Evolutionary conservation across 2,797 vertebrate species (phyloP), one percentile per base, ranked within the genome.

Genomic region (Rhinoraja longicauda): DNA sequence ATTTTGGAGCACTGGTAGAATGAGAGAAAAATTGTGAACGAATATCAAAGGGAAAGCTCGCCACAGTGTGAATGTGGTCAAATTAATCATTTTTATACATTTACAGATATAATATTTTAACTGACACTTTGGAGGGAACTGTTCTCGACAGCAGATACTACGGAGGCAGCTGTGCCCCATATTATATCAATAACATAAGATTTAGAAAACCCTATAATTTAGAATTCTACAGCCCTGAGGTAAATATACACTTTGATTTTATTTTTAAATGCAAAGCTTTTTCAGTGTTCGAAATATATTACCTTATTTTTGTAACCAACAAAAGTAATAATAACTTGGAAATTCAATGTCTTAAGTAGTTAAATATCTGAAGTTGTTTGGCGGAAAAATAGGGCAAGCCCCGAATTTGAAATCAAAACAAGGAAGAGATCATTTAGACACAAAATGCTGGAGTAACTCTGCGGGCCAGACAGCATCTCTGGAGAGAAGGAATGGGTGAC

Each of bases 121-220:
- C 96, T 90, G 97, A 97, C 92, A 95, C 95, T 57, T 95, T 98
- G 93, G 97, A 99, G 94, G 98, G 98, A 90, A 90, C 97, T 0
- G 97, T 99, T 94, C 96, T 99, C 0, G 98, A 99, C 93, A 98
- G 99, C 95, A 96, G 96, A 93, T 99, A 99, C 95, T 99, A 98
- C 0, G 98, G 95, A 0, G 98, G 98, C 0, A 97, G 95, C 88
- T 99, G 98, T 81, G 94, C 97, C 93, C 97, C 98, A 0, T 96
- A 99, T 36, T 98, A 97, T 93, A 97, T 99, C 93, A 93, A 96
- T 90, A 95, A 98, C 73, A 96, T 96, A 0, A 95, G 95, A 78
- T 99, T 98, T 95, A 97, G 98, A 95, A 99, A 98, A 94, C 99
- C 98, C 0, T 96, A 97, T 95, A 99, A 99, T 26, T 93, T 98